phyloP scores from a whole-genome alignment of 30 jellyfish, hydroid and myxozoan genomes.

The Rhopilema esculentum region DNA sequence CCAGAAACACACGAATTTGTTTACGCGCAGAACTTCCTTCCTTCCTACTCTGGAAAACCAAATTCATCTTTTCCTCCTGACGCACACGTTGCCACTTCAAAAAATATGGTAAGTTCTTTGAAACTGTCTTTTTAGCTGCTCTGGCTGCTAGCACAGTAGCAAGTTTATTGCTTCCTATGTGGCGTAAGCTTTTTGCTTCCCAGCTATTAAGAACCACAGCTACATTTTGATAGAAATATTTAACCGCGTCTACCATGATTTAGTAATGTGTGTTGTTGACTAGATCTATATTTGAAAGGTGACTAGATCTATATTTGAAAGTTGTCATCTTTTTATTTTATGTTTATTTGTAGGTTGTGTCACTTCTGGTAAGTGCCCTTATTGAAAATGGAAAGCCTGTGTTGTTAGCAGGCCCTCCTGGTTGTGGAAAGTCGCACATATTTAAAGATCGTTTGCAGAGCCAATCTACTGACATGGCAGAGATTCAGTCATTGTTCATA shows the following conservation, averaged over 20 bases:
- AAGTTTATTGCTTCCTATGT: too few relatives aligned
- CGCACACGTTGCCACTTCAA: conserved; percentile 60
- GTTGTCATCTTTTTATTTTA: not conserved
- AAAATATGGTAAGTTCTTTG: conserved; percentile 64
- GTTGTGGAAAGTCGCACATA: conserved; percentile 82
- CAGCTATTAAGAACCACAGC: too few relatives aligned
- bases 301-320: too few relatives aligned
- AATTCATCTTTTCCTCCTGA: conserved; percentile 47
- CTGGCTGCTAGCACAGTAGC: too few relatives aligned
- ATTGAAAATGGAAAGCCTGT: conserved; percentile 67
- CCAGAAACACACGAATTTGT: conserved; percentile 85
- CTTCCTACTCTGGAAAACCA: conserved; percentile 52
- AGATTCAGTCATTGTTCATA: conserved; percentile 64
- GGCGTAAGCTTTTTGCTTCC: too few relatives aligned
- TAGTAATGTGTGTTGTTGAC: too few relatives aligned
- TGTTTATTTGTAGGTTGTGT: conserved; percentile 32
- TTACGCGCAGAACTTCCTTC: conserved; percentile 38
- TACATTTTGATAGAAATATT: too few relatives aligned
- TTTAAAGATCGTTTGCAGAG: conserved; percentile 57
- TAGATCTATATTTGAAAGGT: too few relatives aligned
- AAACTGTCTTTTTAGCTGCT: not conserved
- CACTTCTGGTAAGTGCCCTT: conserved; percentile 56
- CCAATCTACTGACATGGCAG: conserved; percentile 73
- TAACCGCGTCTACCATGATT: too few relatives aligned
- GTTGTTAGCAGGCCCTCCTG: conserved; percentile 69